These are phyloP conservation scores for Steromphala cineraria DNA, from an alignment of 2,888 invertebrate genomes.

Conservation along the genomic window DNA sequence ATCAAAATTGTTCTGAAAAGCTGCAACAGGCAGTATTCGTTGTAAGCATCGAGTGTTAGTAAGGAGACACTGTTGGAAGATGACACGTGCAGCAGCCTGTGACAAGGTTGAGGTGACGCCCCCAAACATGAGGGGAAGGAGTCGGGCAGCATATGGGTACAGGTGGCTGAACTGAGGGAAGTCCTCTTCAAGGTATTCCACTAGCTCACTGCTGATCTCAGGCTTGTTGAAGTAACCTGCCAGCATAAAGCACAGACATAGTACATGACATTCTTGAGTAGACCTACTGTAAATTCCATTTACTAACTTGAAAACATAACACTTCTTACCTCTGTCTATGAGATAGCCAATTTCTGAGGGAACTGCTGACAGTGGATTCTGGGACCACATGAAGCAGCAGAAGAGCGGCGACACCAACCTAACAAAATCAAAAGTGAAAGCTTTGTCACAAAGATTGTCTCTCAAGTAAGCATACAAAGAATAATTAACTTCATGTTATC, in stretches of 20 bases:
- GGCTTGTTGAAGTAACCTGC: conserved; percentile 61
- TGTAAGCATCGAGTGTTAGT: conserved; percentile 49
- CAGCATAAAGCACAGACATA: conserved; percentile 1
- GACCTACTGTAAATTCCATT: not conserved
- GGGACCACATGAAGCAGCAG: conserved; percentile 55
- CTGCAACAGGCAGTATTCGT: conserved; percentile 51
- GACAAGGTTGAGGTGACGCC: conserved; percentile 55
- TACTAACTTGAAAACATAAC: not conserved
- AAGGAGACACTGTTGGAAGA: conserved; percentile 61
- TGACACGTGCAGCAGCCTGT: conserved; percentile 58
- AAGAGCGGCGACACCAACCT: conserved; percentile 67
- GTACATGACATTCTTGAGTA: not conserved
- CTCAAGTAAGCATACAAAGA: not conserved
- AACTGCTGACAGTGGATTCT: conserved; percentile 44
- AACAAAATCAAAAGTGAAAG: conserved; percentile 26
- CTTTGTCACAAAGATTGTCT: not conserved
- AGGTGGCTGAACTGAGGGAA: conserved; percentile 58
- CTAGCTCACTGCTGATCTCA: conserved; percentile 60
- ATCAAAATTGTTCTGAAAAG: conserved; percentile 50
- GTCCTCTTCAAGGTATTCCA: conserved; percentile 51
- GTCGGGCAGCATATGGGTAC: conserved; percentile 42
- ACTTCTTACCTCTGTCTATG: conserved; percentile 59
- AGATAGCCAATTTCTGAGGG: conserved; percentile 58
- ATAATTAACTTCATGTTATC: not conserved
- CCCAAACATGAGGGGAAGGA: conserved; percentile 64